Conservation (phyloP, 2,888 invertebrate species). For the Tetranychus truncatus region DNA sequence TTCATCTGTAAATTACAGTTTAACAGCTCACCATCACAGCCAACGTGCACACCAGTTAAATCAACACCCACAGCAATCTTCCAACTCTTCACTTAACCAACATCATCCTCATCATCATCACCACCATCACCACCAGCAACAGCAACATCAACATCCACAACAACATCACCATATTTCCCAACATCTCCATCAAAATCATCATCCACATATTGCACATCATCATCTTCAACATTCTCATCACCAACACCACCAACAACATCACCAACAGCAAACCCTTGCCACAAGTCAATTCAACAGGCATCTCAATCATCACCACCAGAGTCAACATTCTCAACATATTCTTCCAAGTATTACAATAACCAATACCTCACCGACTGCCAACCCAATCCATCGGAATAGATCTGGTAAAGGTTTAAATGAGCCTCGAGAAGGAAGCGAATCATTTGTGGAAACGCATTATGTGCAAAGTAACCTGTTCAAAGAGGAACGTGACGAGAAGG, state of each 20-base stretch:
- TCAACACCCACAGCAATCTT: constrained; percentile 8
- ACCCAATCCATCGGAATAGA: neutral
- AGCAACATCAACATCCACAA: neutral
- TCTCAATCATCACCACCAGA: constrained; percentile 3
- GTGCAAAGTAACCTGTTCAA: neutral
- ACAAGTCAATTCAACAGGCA: neutral
- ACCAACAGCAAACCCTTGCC: neutral
- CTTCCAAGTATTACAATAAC: neutral
- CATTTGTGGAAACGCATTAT: neutral
- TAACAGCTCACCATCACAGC: neutral
- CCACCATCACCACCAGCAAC: neutral
- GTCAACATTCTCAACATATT: neutral
- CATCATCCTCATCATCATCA: neutral
- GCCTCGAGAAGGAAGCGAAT: neutral
- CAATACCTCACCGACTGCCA: neutral
- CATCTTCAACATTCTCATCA: neutral
- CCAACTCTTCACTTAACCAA: constrained; percentile 13
- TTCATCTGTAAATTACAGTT: neutral
- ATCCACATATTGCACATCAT: neutral
- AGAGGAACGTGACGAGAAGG: neutral
- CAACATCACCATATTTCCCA: neutral
- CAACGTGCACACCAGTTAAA: neutral
- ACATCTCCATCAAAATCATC: neutral
- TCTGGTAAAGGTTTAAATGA: neutral
- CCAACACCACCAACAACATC: neutral